Evolutionary conservation across 2,888 invertebrate species (phyloP), one percentile per base, ranked within the genome.

Genomic region (Deilephila elpenor): DNA sequence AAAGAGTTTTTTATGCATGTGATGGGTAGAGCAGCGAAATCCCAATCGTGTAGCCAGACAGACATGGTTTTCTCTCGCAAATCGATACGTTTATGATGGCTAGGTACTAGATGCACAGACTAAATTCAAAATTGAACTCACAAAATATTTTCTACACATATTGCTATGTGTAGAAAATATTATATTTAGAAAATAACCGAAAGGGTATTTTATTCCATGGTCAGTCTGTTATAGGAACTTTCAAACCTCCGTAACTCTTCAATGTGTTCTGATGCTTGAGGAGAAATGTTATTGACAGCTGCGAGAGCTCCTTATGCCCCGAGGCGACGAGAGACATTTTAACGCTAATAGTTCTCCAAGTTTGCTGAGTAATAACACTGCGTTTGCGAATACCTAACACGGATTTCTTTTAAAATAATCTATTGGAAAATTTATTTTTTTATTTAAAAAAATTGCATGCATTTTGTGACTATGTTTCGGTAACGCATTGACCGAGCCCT

Each of bases 271-370:
- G 25, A 71, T 20, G 44, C 61, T 59, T 67, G 73, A 64, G 62
- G 37, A 59, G 37, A 70, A 67, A 67, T 67, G 67, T 67, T 67
- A 51, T 67, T 67, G 67, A 67, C 67, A 67, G 67, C 14, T 37
- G 5, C 6, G 25, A 67, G 51, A 25, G 51, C 44, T 67, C 44
- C 51, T 51, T 44, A 17, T 51, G 25, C 25, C 25, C 25, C 14
- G 51, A 51, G 44, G 25, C 67, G 67, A 1, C 25, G 67, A 5
- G 51, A 51, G 25, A 67, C 51, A 37, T 67, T 64, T 44, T 17
- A 44, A 67, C 67, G 51, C 44, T 51, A 67, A 67, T 51, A 67
- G 17, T 67, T 51, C 17, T 25, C 17, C 51, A 51, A 67, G 17
- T 67, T 67, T 67, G 67, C 25, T 67, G 64, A 44, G 64, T 37